Conservation (phyloP, 2,797 vertebrate species). For the Mormyrus hasselquistii region DNA sequence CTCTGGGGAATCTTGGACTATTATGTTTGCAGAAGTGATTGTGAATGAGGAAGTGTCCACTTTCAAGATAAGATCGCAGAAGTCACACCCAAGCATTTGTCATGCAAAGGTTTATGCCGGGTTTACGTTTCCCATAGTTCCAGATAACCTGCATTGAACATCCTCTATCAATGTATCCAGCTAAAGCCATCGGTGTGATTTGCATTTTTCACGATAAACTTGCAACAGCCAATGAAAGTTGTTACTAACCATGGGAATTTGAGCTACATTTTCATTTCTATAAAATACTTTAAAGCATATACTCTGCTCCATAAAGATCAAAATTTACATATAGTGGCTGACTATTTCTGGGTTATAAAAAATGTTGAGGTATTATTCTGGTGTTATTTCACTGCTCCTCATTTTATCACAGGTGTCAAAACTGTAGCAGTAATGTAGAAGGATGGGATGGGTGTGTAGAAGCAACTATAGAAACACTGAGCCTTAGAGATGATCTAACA, state of each 20-base stretch:
- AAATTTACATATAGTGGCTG: background rate
- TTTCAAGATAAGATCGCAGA: conserved; percentile 1
- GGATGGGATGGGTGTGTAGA: background rate
- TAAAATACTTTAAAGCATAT: background rate
- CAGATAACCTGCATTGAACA: background rate
- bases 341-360: background rate
- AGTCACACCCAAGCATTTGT: background rate
- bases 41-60: background rate
- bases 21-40: background rate
- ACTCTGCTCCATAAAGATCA: background rate
- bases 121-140: background rate
- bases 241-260: background rate
- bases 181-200: background rate
- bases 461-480: background rate
- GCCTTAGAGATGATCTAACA: background rate
- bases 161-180: background rate
- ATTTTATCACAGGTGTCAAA: background rate
- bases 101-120: background rate
- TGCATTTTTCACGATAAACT: background rate
- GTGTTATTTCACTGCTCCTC: background rate
- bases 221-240: background rate
- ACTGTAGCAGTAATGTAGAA: background rate
- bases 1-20: background rate
- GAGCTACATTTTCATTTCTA: background rate
- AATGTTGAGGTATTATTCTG: background rate